Evolutionary conservation across 30 jellyfish, hydroid and myxozoan species (phyloP).

Genomic region (Aurelia sp.): DNA sequence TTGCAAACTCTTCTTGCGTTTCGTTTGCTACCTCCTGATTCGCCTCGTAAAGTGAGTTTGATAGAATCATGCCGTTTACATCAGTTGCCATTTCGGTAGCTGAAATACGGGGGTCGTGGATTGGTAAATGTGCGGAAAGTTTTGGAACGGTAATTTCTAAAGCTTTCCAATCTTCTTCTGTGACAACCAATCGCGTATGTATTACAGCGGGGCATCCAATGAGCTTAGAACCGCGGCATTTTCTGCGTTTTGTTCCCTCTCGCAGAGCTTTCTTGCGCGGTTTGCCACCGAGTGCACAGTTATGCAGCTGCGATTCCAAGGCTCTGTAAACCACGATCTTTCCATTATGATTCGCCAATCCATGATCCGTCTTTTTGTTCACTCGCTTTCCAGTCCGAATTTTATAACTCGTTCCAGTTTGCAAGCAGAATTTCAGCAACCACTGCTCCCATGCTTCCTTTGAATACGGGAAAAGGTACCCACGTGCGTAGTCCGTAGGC

Average conservation of each 20-base stretch:
- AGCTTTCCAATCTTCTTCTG: slow-evolving; percentile 95
- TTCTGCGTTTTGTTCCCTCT: slow-evolving; percentile 91
- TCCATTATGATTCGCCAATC: slow-evolving; percentile 98
- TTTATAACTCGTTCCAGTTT: slow-evolving; percentile 92
- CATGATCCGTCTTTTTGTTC: slow-evolving; percentile 95
- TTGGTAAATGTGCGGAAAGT: slow-evolving; percentile 91
- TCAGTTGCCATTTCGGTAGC: slow-evolving; percentile 46
- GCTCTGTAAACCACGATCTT: slow-evolving; percentile 92
- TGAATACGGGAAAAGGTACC: slow-evolving; percentile 90
- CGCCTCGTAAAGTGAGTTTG: slow-evolving; percentile 48
- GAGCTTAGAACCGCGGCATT: slow-evolving; percentile 96
- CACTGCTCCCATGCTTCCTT: slow-evolving; percentile 96
- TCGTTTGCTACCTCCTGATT: slow-evolving; percentile 61
- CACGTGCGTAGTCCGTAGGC: slow-evolving; percentile 98
- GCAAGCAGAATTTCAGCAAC: slow-evolving; percentile 84
- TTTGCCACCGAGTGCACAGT: slow-evolving; percentile 98
- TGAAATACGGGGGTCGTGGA: slow-evolving; percentile 87
- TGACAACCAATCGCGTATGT: slow-evolving; percentile 94
- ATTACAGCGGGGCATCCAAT: slow-evolving; percentile 98
- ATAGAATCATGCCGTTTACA: slow-evolving; percentile 48
- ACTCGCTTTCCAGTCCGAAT: slow-evolving; percentile 98
- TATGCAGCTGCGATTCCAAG: slow-evolving; percentile 93
- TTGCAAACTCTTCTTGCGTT: slow-evolving; percentile 54
- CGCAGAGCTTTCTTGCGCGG: slow-evolving; percentile 92
- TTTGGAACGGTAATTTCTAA: slow-evolving; percentile 97